phyloP scores from a whole-genome alignment of 2,113 vertebrate genomes.

The Ceratotherium simum region DNA sequence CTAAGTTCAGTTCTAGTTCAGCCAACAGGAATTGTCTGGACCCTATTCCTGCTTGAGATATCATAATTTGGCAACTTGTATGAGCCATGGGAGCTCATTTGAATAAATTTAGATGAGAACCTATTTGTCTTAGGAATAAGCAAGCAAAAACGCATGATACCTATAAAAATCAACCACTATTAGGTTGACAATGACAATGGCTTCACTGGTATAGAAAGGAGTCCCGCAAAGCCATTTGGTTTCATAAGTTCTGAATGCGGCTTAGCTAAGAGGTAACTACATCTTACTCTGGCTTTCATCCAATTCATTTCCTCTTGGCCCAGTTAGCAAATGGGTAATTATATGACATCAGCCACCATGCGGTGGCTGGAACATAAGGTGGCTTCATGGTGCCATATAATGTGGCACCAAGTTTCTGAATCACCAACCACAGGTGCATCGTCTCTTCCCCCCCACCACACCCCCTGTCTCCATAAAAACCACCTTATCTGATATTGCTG shows the following conservation, averaged over 20 bases:
- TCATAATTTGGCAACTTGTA: not conserved
- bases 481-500: constrained; percentile 73
- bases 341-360: constrained; percentile 70
- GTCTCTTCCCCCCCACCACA: not conserved
- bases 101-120: constrained; percentile 18
- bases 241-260: not conserved
- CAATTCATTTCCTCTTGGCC: constrained; percentile 73
- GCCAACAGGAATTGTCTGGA: constrained; percentile 55
- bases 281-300: constrained; percentile 61
- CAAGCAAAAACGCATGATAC: not conserved
- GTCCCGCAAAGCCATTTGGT: not conserved
- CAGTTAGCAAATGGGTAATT: constrained; percentile 67
- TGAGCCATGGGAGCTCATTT: not conserved
- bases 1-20: constrained; percentile 52
- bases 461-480: constrained; percentile 61
- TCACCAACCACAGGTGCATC: constrained; percentile 70
- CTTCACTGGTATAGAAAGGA: constrained; percentile 36
- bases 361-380: constrained; percentile 50
- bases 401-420: constrained; percentile 76
- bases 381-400: constrained; percentile 70
- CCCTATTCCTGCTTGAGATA: constrained; percentile 50
- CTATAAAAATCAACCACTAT: constrained; percentile 19
- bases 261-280: constrained; percentile 45
- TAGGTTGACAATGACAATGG: not conserved
- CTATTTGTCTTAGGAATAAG: not conserved